A percentile compares a stretch with the other conserved stretches of the same genome.
phyloP scores from a whole-genome alignment of 2,797 vertebrate genomes.

The Sphaeramia orbicularis region DNA sequence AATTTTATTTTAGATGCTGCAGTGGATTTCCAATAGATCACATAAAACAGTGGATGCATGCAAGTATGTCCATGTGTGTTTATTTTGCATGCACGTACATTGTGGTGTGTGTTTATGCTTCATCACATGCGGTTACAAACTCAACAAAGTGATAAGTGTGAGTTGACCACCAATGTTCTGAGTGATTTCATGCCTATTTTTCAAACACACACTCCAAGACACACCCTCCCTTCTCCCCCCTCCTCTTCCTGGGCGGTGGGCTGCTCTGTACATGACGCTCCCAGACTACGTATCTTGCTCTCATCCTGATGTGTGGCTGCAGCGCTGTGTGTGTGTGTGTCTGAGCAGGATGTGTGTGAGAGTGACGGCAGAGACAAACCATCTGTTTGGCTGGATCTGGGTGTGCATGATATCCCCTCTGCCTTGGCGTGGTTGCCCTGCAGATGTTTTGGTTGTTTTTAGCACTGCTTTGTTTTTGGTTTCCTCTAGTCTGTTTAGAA shows the following conservation, averaged over 20 bases:
- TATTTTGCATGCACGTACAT: background rate
- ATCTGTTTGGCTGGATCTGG: conserved; percentile 73
- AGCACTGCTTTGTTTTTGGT: conserved; percentile 76
- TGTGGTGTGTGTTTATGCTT: background rate
- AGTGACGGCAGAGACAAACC: conserved; percentile 77
- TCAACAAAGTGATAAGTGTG: background rate
- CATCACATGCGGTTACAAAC: background rate
- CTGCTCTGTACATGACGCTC: conserved; percentile 40
- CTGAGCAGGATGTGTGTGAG: conserved; percentile 54
- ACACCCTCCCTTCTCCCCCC: conserved; percentile 17
- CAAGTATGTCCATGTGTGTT: background rate
- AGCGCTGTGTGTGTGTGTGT: conserved; percentile 36
- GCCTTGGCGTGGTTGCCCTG: conserved; percentile 49
- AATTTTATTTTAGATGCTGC: background rate
- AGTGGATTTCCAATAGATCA: conserved; percentile 3
- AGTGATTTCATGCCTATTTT: conserved; percentile 34
- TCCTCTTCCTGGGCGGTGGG: conserved; percentile 6
- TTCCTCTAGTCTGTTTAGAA: conserved; percentile 75
- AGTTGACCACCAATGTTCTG: conserved; percentile 11
- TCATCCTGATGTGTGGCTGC: conserved; percentile 37
- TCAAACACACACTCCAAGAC: conserved; percentile 23
- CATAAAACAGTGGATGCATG: background rate
- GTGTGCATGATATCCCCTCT: conserved; percentile 61
- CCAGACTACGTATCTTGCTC: conserved; percentile 34
- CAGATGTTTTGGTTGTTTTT: conserved; percentile 83